phyloP scores from a whole-genome alignment of 2,113 vertebrate species.

The Chlorodrepanis virens region DNA sequence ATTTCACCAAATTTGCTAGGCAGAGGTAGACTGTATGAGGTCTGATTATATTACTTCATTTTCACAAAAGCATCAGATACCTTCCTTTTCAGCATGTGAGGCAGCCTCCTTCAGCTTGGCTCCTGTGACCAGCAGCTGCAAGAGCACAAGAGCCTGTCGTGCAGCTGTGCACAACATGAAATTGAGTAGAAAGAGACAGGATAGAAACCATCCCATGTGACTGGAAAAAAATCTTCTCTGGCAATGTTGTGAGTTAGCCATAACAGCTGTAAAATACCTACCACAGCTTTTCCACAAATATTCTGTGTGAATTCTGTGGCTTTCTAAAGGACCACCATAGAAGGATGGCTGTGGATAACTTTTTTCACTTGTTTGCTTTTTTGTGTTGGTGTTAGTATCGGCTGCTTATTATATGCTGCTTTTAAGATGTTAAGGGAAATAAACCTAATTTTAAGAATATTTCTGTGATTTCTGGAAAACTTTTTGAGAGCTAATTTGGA shows the following conservation, averaged over 20 bases:
- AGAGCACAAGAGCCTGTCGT: fast-evolving
- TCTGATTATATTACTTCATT: neutral
- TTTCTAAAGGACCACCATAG: neutral
- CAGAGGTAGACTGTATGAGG: neutral
- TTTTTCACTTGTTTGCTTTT: neutral
- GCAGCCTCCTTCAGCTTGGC: neutral
- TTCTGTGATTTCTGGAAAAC: neutral
- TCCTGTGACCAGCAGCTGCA: neutral
- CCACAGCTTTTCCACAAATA: neutral
- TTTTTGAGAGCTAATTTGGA: neutral
- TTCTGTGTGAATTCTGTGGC: neutral
- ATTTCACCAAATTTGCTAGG: neutral
- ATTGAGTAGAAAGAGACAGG: neutral
- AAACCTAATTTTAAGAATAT: neutral
- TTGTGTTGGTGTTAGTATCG: neutral
- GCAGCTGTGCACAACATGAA: fast-evolving
- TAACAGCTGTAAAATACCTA: neutral
- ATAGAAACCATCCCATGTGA: neutral
- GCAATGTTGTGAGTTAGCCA: neutral
- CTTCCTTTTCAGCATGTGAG: neutral
- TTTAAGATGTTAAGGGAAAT: neutral
- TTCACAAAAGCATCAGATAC: neutral
- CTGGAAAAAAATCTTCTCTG: neutral
- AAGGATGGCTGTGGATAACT: neutral
- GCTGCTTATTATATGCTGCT: neutral